Conservation (phyloP, 2,888 invertebrate species). For the Tetragnatha montana region DNA sequence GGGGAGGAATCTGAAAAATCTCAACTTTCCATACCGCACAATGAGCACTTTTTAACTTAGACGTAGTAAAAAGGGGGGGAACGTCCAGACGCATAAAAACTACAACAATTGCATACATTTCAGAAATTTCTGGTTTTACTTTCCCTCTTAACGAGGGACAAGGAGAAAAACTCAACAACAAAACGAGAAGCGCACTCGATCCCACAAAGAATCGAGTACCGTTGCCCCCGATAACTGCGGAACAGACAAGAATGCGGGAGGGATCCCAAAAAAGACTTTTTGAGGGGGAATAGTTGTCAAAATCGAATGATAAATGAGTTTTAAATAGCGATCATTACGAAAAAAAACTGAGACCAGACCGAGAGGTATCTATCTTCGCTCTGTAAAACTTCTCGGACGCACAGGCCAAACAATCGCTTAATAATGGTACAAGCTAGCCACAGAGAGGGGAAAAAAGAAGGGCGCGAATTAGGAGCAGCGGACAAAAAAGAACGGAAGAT, state of each 20-base stretch:
- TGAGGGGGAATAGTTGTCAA: conserved; percentile 41
- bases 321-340: conserved; percentile 69
- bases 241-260: not conserved
- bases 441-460: not conserved
- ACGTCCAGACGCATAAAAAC: not conserved
- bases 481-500: not conserved
- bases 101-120: not conserved
- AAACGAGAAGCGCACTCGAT: not conserved
- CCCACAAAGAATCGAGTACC: not conserved
- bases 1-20: not conserved
- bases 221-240: not conserved
- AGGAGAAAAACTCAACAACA: not conserved
- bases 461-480: not conserved
- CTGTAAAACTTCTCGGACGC: not conserved
- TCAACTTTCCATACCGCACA: not conserved
- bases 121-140: not conserved
- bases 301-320: conserved; percentile 65
- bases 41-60: not conserved
- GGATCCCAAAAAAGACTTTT: conserved; percentile 10
- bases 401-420: conserved; percentile 7
- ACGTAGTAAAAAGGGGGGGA: not conserved
- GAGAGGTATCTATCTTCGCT: not conserved
- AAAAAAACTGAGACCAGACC: not conserved
- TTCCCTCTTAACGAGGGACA: not conserved
- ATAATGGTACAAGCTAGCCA: conserved; percentile 1